These are phyloP conservation scores for Lacerta bilineata DNA, from an alignment of 2,797 vertebrate genomes.

Conservation along the genomic window DNA sequence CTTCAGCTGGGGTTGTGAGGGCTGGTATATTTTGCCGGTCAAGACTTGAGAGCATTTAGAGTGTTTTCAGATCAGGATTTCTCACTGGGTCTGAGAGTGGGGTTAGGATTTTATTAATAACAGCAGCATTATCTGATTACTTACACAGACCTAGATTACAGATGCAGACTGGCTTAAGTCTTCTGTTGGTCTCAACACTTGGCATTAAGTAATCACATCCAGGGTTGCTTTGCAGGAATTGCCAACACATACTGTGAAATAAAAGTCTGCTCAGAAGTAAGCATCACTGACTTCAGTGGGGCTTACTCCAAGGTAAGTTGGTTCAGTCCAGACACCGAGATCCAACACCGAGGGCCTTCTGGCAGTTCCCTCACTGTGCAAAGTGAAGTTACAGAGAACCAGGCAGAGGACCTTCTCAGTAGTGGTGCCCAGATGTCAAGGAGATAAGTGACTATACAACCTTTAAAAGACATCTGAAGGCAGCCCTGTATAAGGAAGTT, in stretches of 20 bases:
- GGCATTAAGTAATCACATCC: slow-evolving; percentile 45
- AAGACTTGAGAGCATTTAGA: slow-evolving; percentile 55
- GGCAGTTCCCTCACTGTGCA: too few species aligned
- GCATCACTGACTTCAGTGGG: not conserved
- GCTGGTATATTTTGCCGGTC: slow-evolving; percentile 71
- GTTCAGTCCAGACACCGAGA: too few species aligned
- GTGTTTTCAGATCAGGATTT: slow-evolving; percentile 68
- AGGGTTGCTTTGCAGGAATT: not conserved
- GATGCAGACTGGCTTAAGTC: slow-evolving; percentile 29
- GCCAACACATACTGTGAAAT: not conserved
- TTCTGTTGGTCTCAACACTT: slow-evolving; percentile 21
- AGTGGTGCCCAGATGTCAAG: too few species aligned
- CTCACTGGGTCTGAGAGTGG: slow-evolving; percentile 45
- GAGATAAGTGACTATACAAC: too few species aligned
- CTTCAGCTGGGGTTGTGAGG: slow-evolving; percentile 60
- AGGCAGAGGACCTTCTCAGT: too few species aligned
- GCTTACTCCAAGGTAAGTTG: not conserved
- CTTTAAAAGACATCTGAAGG: too few species aligned
- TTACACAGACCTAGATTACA: slow-evolving; percentile 48
- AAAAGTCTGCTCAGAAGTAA: not conserved
- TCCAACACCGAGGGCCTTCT: too few species aligned
- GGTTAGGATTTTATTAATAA: slow-evolving; percentile 57
- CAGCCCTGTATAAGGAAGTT: too few species aligned
- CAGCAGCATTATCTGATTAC: slow-evolving; percentile 47
- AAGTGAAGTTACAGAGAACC: too few species aligned